Evolutionary conservation across 2,888 invertebrate genomes (phyloP).

Genomic region (Phengaris alcon): DNA sequence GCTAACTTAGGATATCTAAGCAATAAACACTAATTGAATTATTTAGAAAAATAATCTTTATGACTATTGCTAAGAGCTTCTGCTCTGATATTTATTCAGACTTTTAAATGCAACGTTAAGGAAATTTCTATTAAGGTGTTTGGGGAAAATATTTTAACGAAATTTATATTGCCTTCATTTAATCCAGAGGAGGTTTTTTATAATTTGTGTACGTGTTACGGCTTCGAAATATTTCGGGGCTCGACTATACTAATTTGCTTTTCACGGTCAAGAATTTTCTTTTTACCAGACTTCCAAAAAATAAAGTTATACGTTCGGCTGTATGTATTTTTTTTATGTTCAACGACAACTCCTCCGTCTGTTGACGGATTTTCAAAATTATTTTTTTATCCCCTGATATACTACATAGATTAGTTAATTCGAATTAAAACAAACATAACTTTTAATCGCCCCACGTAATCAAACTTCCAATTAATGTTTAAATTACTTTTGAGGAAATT

Average conservation of each 20-base stretch:
- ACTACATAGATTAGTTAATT: not conserved
- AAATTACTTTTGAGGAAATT: conserved; percentile 20
- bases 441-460: not conserved
- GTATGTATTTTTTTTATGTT: too few relatives aligned
- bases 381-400: too few relatives aligned
- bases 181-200: not conserved
- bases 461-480: conserved; percentile 21
- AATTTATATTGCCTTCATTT: conserved; percentile 12
- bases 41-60: too few relatives aligned
- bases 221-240: not conserved
- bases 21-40: too few relatives aligned
- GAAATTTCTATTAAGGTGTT: conserved; percentile 28
- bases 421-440: not conserved
- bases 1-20: too few relatives aligned
- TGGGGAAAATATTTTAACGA: conserved; percentile 11
- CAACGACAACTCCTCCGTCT: too few relatives aligned
- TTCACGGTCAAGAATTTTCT: not conserved
- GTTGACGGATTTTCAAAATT: too few relatives aligned
- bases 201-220: conserved; percentile 17
- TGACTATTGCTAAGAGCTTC: too few relatives aligned
- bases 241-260: not conserved
- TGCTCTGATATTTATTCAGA: not conserved
- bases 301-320: too few relatives aligned
- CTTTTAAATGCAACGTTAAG: conserved; percentile 23
- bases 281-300: too few relatives aligned